These are phyloP conservation scores for Tringa solitaria DNA, from an alignment of 2,113 vertebrate species.

Conservation along the genomic window DNA sequence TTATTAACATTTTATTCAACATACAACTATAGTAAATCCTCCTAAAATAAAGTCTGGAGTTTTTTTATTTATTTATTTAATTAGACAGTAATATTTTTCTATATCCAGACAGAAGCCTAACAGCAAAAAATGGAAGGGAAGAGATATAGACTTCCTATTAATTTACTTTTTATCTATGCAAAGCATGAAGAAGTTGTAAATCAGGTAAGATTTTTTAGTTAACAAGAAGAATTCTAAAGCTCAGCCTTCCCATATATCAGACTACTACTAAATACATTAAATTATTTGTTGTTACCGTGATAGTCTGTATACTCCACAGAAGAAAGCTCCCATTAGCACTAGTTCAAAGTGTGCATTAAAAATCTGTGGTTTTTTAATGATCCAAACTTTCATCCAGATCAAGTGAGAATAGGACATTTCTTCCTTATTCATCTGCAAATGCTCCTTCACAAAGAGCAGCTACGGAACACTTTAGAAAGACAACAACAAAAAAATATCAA, in stretches of 20 bases:
- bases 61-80: neutral
- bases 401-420: neutral
- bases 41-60: neutral
- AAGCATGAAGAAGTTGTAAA: neutral
- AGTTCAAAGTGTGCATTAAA: neutral
- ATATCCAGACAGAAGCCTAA: neutral
- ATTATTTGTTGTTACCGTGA: neutral
- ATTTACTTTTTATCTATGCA: neutral
- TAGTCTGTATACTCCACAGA: neutral
- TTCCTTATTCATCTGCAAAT: neutral
- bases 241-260: neutral
- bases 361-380: neutral
- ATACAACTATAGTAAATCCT: neutral
- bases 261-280: neutral
- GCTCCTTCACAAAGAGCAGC: neutral
- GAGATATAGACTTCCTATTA: neutral
- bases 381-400: neutral
- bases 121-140: neutral
- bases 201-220: neutral
- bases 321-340: neutral
- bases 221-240: neutral
- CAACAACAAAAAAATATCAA: neutral
- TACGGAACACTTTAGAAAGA: neutral
- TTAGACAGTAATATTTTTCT: neutral
- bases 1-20: neutral